Evolutionary conservation across 2,113 vertebrate species (phyloP).

Genomic region (Mus pahari): DNA sequence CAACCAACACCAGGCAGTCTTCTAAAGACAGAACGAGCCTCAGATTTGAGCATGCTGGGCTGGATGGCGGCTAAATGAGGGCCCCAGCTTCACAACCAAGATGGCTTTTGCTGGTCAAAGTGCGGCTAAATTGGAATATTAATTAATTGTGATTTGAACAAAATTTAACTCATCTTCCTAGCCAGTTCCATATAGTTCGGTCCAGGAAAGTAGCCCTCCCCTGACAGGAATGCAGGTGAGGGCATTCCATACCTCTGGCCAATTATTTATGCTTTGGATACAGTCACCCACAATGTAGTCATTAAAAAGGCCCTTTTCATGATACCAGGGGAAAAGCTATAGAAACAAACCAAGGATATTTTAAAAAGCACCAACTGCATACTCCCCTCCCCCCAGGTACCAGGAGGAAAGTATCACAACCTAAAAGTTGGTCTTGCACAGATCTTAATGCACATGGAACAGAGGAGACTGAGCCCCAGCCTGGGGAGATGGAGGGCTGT

Average conservation of each 20-base stretch:
- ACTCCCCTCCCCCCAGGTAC: not conserved
- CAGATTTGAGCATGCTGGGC: slow-evolving; percentile 18
- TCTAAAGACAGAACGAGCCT: slow-evolving; percentile 65
- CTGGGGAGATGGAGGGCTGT: not conserved
- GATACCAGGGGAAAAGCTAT: slow-evolving; percentile 44
- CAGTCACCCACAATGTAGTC: slow-evolving; percentile 40
- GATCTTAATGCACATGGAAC: not conserved
- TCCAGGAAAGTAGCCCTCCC: slow-evolving; percentile 43
- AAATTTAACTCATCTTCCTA: slow-evolving; percentile 1
- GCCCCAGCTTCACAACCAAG: not conserved
- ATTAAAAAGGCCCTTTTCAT: slow-evolving; percentile 68
- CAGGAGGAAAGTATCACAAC: slow-evolving; percentile 38
- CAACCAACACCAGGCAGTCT: slow-evolving; percentile 75
- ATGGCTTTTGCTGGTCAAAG: slow-evolving; percentile 54
- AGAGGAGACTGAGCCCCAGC: slow-evolving; percentile 20
- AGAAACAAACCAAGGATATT: slow-evolving; percentile 54
- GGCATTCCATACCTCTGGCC: slow-evolving; percentile 58
- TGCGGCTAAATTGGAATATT: slow-evolving; percentile 36
- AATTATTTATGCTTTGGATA: slow-evolving; percentile 65
- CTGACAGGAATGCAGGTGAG: not conserved
- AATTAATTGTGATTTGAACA: slow-evolving; percentile 22
- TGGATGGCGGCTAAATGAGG: not conserved
- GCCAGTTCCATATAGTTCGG: slow-evolving; percentile 44
- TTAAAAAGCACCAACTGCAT: slow-evolving; percentile 74
- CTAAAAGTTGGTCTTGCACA: slow-evolving; percentile 56